Base-by-base conservation (phyloP, 2,797 vertebrate species). In the Toxotes lorentzi region DNA sequence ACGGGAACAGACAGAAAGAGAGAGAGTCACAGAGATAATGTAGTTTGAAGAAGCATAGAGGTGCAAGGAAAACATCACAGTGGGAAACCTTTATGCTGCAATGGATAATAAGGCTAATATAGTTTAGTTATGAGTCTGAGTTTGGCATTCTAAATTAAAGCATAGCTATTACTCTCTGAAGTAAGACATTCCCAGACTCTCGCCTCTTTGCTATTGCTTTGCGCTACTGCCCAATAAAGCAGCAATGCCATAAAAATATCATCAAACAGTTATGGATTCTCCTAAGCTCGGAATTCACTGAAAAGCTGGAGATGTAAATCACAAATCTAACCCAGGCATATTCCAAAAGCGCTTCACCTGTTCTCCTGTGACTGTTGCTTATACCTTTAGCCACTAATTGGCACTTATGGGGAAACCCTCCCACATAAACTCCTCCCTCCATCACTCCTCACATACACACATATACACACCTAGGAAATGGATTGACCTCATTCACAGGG, bases 401-500 rank as follows among this genome's bases (percentile, higher is more conserved):
- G 80, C 86, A 92, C 86, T 88, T 90, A 88, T 79, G 86, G 85
- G 89, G 86, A 85, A 90, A 85, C 78, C 86, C 90, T 72, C 82
- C 81, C 76, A 88, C 70, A 70, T 48, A 50, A 68, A 70, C 58
- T 66, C 66, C 47, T 77, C 69, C 82, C 77, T 83, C 65, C 63
- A 79, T 77, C 79, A 60, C 60, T 71, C 61, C 74, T 74, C 78
- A 76, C 84, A 58, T 66, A 43, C 69, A 69, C 83, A 78, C 78
- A 74, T 65, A 82, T 7, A 83, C 78, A 76, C 83, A 79, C 75
- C 79, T 73, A 66, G 58, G 72, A 88, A 88, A 88, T 89, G 77
- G 88, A 89, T 73, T 93, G 92, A 93, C 92, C 92, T 93, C 88
- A 91, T 93, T 94, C 82, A 53, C 47, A 67, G 77, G 84, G 87